Conservation (phyloP, 2,113 vertebrate species). For the Nesogale talazaci region DNA sequence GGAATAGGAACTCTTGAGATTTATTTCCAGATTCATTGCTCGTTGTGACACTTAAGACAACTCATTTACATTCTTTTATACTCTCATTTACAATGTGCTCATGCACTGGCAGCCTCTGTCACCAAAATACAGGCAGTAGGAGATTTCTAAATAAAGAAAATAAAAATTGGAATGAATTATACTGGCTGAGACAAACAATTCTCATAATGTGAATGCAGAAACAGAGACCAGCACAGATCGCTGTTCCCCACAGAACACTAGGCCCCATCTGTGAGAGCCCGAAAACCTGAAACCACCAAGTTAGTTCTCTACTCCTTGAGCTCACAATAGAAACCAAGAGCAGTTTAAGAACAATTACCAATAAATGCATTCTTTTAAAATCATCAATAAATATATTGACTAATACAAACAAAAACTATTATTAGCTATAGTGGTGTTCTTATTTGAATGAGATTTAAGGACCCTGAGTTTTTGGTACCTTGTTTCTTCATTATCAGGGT, state of each 20-base stretch:
- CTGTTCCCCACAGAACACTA: neutral
- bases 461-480: neutral
- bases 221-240: neutral
- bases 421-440: neutral
- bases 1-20: conserved; percentile 63
- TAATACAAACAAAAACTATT: neutral
- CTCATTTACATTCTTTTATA: conserved; percentile 74
- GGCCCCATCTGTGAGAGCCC: neutral
- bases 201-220: neutral
- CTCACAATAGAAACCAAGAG: neutral
- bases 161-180: conserved; percentile 63
- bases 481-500: neutral
- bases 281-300: neutral
- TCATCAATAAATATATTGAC: neutral
- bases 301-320: neutral
- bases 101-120: conserved; percentile 54
- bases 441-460: neutral
- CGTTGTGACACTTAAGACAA: conserved; percentile 66
- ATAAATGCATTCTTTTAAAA: conserved; percentile 31
- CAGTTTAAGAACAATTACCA: neutral
- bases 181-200: conserved; percentile 21
- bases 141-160: conserved; percentile 63
- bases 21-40: conserved; percentile 68
- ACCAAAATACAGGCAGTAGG: conserved; percentile 52
- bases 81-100: conserved; percentile 64